These are phyloP conservation scores for Berghia stephanieae DNA, from an alignment of 1,140 invertebrate species.

Conservation along the genomic window DNA sequence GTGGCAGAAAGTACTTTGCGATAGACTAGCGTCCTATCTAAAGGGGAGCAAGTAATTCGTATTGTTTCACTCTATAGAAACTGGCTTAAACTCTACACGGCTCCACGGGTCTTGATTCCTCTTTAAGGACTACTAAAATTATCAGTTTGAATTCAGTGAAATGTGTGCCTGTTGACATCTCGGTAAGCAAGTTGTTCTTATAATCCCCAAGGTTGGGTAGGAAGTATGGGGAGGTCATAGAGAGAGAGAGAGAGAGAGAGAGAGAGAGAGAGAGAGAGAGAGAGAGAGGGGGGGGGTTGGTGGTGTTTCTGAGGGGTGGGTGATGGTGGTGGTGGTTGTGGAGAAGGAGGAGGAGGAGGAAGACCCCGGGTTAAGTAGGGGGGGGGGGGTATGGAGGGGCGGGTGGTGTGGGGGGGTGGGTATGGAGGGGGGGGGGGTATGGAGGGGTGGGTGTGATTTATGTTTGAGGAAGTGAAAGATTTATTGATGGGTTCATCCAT, in stretches of 20 bases:
- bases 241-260: too few relatives aligned
- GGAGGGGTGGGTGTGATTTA: not conserved
- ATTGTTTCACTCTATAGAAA: too few relatives aligned
- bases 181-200: not conserved
- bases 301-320: not conserved
- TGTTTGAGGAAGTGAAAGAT: not conserved
- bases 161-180: not conserved
- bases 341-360: not conserved
- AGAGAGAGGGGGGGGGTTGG: not conserved
- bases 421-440: not conserved
- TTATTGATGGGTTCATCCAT: not conserved
- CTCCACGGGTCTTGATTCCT: not conserved
- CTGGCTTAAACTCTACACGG: too few relatives aligned
- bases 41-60: too few relatives aligned
- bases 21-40: too few relatives aligned
- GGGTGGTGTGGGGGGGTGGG: not conserved
- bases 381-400: not conserved
- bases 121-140: not conserved
- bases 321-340: not conserved
- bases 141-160: not conserved
- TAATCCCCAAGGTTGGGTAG: not conserved
- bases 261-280: not conserved
- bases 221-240: not conserved
- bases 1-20: too few relatives aligned
- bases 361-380: not conserved